Conservation (phyloP, 2,888 invertebrate species). For the Leptodirus hochenwartii region DNA sequence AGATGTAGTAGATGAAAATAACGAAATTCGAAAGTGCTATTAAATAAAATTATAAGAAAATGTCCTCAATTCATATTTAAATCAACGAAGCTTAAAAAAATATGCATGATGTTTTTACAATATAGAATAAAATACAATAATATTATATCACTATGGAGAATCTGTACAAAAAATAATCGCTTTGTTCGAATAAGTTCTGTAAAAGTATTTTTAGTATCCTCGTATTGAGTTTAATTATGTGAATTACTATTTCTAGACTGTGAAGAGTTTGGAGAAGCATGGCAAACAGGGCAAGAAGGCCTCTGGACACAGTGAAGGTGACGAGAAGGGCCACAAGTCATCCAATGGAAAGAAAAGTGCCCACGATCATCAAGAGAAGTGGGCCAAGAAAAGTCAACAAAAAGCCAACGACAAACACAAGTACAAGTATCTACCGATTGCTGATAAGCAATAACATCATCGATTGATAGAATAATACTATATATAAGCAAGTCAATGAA, state of each 20-base stretch:
- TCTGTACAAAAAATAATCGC: too few relatives aligned
- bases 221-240: constrained; percentile 3
- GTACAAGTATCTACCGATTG: constrained; percentile 15
- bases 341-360: constrained; percentile 18
- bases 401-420: constrained; percentile 20
- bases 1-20: too few relatives aligned
- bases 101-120: too few relatives aligned
- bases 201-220: too few relatives aligned
- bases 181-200: too few relatives aligned
- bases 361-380: constrained; percentile 19
- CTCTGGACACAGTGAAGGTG: constrained; percentile 19
- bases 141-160: too few relatives aligned
- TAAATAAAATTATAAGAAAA: too few relatives aligned
- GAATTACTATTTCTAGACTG: constrained; percentile 13
- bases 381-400: constrained; percentile 21
- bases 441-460: constrained; percentile 1
- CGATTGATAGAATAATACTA: constrained; percentile 2
- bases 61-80: too few relatives aligned
- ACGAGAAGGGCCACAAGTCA: constrained; percentile 21
- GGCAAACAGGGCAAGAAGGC: constrained; percentile 20
- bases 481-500: constrained; percentile 3
- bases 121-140: too few relatives aligned
- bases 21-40: too few relatives aligned
- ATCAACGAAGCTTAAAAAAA: too few relatives aligned
- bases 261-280: constrained; percentile 19